Evolutionary conservation across 2,113 vertebrate species (phyloP).

Genomic region (Pterocles burchelli): DNA sequence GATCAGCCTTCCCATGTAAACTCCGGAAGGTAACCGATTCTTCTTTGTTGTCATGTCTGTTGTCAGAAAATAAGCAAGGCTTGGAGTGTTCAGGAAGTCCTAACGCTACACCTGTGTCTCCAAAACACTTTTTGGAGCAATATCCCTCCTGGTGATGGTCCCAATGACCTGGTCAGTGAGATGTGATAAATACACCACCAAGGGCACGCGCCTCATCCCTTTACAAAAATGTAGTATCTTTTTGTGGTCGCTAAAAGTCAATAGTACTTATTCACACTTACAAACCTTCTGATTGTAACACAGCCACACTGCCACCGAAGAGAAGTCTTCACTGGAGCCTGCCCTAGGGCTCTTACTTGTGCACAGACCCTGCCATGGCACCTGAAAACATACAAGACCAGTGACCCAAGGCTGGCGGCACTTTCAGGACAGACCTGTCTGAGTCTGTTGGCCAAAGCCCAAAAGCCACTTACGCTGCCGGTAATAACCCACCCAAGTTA

Average conservation of each 20-base stretch:
- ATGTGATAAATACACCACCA: not conserved
- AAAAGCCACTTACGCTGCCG: not conserved
- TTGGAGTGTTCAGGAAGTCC: not conserved
- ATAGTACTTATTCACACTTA: not conserved
- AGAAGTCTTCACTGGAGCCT: not conserved
- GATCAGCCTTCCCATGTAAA: not conserved
- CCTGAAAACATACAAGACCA: not conserved
- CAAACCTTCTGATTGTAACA: not conserved
- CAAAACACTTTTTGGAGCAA: not conserved
- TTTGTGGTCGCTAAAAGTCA: not conserved
- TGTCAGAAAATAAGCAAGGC: not conserved
- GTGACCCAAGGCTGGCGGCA: not conserved
- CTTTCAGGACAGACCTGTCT: not conserved
- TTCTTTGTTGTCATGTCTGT: not conserved
- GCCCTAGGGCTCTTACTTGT: not conserved
- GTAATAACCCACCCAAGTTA: not conserved
- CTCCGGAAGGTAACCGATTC: not conserved
- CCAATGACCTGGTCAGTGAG: not conserved
- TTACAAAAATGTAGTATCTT: fast-evolving
- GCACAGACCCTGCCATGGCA: not conserved
- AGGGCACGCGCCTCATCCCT: not conserved
- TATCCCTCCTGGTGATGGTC: not conserved
- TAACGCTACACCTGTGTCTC: no score
- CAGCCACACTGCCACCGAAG: not conserved
- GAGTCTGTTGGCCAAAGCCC: not conserved